Conservation (phyloP, 2,797 vertebrate genomes). For the Poecilia gillii region DNA sequence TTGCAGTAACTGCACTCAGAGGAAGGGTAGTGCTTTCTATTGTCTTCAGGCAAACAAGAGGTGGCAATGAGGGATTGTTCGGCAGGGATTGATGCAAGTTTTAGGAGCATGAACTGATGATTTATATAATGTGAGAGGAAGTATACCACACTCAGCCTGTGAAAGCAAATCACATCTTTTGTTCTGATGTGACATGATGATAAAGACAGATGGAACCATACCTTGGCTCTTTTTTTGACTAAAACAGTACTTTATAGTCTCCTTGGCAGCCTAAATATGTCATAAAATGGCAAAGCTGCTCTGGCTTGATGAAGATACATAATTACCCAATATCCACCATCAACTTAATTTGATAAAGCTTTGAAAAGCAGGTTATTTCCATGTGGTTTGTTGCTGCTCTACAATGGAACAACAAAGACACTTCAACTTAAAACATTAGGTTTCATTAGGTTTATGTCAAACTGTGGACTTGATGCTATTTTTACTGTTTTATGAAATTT, state of each 20-base stretch:
- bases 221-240: not conserved
- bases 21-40: conserved; percentile 16
- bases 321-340: not conserved
- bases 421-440: not conserved
- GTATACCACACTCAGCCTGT: not conserved
- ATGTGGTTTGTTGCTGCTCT: not conserved
- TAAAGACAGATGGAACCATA: not conserved
- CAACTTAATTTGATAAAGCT: not conserved
- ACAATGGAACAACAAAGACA: not conserved
- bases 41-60: conserved; percentile 8
- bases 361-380: not conserved
- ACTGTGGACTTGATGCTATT: not conserved
- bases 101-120: not conserved
- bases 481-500: not conserved
- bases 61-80: not conserved
- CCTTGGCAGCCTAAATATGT: not conserved
- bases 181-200: not conserved
- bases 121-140: not conserved
- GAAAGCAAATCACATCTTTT: conserved; percentile 8
- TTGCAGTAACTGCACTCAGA: conserved; percentile 20
- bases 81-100: not conserved
- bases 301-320: not conserved
- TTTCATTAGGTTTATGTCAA: not conserved
- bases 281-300: not conserved
- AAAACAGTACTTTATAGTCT: not conserved